Percentiles rank a stretch among this genome's conserved stretches.
Evolutionary conservation across 2,113 vertebrate genomes (phyloP).

Genomic region (Manacus vitellinus): DNA sequence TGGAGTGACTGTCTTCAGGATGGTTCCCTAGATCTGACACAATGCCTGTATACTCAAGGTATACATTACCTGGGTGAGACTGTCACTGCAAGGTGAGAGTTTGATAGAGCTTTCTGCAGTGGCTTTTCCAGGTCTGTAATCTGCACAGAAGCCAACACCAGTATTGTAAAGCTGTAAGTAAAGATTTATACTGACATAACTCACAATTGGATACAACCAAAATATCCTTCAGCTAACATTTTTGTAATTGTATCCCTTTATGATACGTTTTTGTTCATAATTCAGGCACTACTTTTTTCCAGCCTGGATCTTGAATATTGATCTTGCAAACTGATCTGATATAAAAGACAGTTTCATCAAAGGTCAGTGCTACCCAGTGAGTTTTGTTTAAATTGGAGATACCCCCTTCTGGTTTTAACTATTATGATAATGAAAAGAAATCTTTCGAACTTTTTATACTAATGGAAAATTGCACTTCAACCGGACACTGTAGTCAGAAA

Average conservation of each 20-base stretch:
- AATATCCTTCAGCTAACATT: not conserved
- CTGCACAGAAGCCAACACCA: conserved; percentile 82
- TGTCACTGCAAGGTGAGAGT: conserved; percentile 81
- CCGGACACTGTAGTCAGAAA: not conserved
- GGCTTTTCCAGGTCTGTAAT: conserved; percentile 66
- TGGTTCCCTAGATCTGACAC: not conserved
- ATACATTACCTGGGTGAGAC: conserved; percentile 78
- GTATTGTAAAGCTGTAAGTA: conserved; percentile 85
- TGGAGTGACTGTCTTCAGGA: not conserved
- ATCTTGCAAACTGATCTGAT: not conserved
- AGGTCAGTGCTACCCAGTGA: not conserved
- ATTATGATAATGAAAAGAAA: not conserved
- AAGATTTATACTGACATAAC: conserved; percentile 48
- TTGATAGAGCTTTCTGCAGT: conserved; percentile 60
- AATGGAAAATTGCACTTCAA: not conserved
- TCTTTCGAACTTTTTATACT: not conserved
- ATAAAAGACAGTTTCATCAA: not conserved
- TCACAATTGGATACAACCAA: not conserved
- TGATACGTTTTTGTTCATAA: not conserved
- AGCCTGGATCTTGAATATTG: not conserved
- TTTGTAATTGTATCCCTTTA: not conserved
- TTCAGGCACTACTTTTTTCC: not conserved
- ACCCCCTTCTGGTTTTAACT: not conserved
- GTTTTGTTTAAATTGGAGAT: not conserved
- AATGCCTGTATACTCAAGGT: not conserved